These are phyloP conservation scores for Coracias cyanogaster DNA, from an alignment of 2,797 vertebrate species.

Conservation along the genomic window DNA sequence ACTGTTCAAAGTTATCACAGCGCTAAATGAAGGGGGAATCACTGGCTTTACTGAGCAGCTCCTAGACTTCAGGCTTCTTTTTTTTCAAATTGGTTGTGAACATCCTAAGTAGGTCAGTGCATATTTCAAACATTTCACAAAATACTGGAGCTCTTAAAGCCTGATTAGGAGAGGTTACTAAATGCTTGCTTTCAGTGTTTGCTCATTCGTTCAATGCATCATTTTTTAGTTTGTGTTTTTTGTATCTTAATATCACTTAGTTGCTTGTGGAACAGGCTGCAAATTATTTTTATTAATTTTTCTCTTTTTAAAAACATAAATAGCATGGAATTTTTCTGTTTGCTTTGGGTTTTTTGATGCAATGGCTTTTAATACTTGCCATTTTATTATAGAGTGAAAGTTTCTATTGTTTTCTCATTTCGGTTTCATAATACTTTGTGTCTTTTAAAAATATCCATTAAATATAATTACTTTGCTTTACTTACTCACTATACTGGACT, in stretches of 20 bases:
- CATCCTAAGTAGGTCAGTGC: constrained; percentile 53
- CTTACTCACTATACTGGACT: not conserved
- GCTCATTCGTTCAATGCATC: not conserved
- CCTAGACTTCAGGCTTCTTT: not conserved
- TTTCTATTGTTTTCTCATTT: constrained; percentile 30
- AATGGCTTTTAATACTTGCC: not conserved
- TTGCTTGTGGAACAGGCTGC: not conserved
- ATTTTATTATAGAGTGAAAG: not conserved
- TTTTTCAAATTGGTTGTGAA: not conserved
- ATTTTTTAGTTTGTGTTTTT: not conserved
- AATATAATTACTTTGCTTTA: not conserved
- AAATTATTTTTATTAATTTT: not conserved
- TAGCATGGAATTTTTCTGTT: not conserved
- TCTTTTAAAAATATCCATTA: constrained; percentile 2
- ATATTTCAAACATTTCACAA: constrained; percentile 30
- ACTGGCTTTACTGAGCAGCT: not conserved
- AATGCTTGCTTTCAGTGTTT: not conserved
- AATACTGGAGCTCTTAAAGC: constrained; percentile 35
- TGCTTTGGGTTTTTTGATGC: not conserved
- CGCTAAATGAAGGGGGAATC: not conserved
- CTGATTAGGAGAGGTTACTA: constrained; percentile 33
- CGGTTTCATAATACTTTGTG: not conserved
- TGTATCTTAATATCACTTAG: not conserved
- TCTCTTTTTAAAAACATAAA: not conserved
- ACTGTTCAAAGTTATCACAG: not conserved